Evolutionary conservation across 2,888 invertebrate genomes (phyloP).

Genomic region (Chaitophorus viminalis): DNA sequence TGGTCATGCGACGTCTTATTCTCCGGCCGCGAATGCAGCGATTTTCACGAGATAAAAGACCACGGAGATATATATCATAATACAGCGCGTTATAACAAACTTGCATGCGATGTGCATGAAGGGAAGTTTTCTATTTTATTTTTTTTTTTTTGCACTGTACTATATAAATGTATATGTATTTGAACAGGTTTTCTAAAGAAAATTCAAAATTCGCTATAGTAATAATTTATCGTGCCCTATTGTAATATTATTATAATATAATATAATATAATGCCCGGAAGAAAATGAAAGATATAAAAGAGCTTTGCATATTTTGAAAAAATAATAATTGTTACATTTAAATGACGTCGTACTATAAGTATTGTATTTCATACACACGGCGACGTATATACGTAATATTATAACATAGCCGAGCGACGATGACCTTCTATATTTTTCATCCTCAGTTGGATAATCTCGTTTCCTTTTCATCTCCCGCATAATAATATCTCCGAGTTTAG

Average conservation of each 20-base stretch:
- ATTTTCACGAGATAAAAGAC: neutral
- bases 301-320: too few species aligned
- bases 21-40: neutral
- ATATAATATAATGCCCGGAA: too few species aligned
- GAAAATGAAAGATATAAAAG: too few species aligned
- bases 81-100: neutral
- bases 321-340: too few species aligned
- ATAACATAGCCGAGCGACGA: neutral
- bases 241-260: too few species aligned
- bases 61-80: neutral
- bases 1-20: neutral
- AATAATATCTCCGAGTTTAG: constrained; percentile 8
- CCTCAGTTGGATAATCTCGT: constrained; percentile 51
- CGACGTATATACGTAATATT: too few species aligned
- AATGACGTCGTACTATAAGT: too few species aligned
- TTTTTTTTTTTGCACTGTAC: too few species aligned
- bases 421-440: constrained; percentile 48
- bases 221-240: too few species aligned
- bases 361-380: too few species aligned
- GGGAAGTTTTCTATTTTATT: too few species aligned
- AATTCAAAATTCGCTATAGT: neutral
- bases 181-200: neutral
- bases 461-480: constrained; percentile 44
- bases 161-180: neutral
- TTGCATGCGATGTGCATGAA: neutral